These are phyloP conservation scores for Paracanthobrama guichenoti DNA, from an alignment of 2,113 vertebrate species.

Conservation along the genomic window DNA sequence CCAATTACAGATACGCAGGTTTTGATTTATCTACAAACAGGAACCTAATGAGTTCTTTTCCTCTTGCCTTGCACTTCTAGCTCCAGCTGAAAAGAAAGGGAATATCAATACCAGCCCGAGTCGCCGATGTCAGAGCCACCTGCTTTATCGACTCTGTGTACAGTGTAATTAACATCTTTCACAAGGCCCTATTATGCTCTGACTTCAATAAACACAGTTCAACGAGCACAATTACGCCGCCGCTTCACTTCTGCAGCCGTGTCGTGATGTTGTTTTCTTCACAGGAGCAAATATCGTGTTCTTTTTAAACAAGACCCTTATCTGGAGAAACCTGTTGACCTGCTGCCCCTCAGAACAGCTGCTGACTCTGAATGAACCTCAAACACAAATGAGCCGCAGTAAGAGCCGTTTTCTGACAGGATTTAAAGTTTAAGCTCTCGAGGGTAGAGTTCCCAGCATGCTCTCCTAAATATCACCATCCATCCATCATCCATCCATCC, in stretches of 20 bases:
- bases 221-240: conserved; percentile 61
- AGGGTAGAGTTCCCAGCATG: neutral
- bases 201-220: conserved; percentile 71
- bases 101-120: conserved; percentile 32
- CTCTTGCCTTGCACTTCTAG: conserved; percentile 56
- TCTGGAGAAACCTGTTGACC: neutral
- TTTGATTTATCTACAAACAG: conserved; percentile 68
- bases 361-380: neutral
- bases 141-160: conserved; percentile 65
- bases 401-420: neutral
- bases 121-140: conserved; percentile 48
- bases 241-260: neutral
- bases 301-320: neutral
- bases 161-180: conserved; percentile 70
- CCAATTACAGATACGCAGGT: conserved; percentile 56
- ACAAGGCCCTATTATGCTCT: conserved; percentile 61
- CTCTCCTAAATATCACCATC: neutral
- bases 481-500: too few relatives aligned
- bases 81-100: conserved; percentile 51
- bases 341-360: neutral
- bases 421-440: too few relatives aligned
- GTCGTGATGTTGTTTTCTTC: conserved; percentile 35
- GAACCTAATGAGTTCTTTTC: conserved; percentile 67
- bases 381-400: neutral
- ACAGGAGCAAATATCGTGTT: neutral